phyloP scores from a whole-genome alignment of 2,797 vertebrate genomes.

The Neosilurus hyrtlii region DNA sequence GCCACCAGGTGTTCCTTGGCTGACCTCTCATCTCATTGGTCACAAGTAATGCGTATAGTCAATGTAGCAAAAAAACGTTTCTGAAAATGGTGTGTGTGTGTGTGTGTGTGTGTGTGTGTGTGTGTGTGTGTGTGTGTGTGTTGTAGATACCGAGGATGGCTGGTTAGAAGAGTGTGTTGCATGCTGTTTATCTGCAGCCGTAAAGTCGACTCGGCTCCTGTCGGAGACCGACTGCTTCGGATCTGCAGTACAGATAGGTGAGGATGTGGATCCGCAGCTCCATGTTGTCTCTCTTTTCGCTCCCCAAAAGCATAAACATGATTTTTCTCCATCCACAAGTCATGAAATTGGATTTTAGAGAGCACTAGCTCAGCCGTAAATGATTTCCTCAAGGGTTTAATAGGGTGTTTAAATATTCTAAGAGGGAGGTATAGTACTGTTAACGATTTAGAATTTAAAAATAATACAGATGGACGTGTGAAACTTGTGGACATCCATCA shows the following conservation, averaged over 20 bases:
- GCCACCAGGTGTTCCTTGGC: no score
- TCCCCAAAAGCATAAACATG: background rate
- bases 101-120: background rate
- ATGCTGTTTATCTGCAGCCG: conserved; percentile 75
- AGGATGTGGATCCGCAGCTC: background rate
- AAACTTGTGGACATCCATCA: background rate
- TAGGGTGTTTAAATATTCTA: background rate
- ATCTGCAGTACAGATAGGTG: conserved; percentile 78
- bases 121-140: background rate
- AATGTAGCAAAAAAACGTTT: background rate
- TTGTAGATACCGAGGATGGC: conserved; percentile 89
- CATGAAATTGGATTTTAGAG: background rate
- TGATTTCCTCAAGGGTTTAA: background rate
- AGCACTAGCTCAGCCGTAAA: background rate
- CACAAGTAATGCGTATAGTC: background rate
- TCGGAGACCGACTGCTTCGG: conserved; percentile 61
- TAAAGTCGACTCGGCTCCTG: conserved; percentile 64
- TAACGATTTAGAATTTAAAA: background rate
- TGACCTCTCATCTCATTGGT: background rate
- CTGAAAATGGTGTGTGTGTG: background rate
- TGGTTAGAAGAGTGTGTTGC: conserved; percentile 83
- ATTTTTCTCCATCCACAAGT: background rate
- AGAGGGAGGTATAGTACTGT: background rate
- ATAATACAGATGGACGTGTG: background rate
- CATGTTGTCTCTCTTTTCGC: background rate